phyloP scores from a whole-genome alignment of 1,140 invertebrate genomes.

The Euborellia annulipes region DNA sequence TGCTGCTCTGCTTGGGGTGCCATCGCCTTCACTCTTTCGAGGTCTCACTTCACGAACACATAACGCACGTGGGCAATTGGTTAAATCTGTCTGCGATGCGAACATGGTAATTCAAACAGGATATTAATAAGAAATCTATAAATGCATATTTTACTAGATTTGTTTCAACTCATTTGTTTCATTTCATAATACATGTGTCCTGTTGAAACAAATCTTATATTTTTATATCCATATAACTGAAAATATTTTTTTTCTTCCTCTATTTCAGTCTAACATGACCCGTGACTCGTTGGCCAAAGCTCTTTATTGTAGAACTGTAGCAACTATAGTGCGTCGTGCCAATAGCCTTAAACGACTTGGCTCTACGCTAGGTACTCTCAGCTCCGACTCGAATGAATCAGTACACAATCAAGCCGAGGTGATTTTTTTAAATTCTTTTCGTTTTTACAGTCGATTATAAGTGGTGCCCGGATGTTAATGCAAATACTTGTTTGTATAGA shows the following conservation, averaged over 20 bases:
- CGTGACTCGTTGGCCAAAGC: constrained; percentile 83
- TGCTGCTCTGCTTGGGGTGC: constrained; percentile 65
- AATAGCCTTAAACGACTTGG: constrained; percentile 80
- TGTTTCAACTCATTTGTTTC: too few relatives aligned
- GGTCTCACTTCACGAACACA: constrained; percentile 73
- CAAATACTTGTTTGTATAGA: too few relatives aligned
- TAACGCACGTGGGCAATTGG: constrained; percentile 63
- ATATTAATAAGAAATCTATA: too few relatives aligned
- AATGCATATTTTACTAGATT: too few relatives aligned
- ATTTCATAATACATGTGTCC: too few relatives aligned
- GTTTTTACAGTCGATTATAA: too few relatives aligned
- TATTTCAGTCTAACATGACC: constrained; percentile 56
- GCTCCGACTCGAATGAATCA: constrained; percentile 80
- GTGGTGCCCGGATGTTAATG: too few relatives aligned
- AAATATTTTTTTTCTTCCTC: constrained; percentile 2
- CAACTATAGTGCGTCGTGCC: constrained; percentile 78
- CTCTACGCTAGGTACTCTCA: constrained; percentile 76
- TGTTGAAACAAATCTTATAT: too few relatives aligned
- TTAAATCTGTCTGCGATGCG: constrained; percentile 67
- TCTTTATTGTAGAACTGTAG: constrained; percentile 85
- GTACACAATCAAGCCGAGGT: constrained; percentile 73
- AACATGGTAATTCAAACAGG: constrained; percentile 60
- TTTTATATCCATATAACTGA: too few relatives aligned
- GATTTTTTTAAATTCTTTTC: too few relatives aligned
- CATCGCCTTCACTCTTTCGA: constrained; percentile 54